These are phyloP conservation scores for Emydura subglobosa DNA, from an alignment of 2,113 vertebrate genomes.

Conservation along the genomic window DNA sequence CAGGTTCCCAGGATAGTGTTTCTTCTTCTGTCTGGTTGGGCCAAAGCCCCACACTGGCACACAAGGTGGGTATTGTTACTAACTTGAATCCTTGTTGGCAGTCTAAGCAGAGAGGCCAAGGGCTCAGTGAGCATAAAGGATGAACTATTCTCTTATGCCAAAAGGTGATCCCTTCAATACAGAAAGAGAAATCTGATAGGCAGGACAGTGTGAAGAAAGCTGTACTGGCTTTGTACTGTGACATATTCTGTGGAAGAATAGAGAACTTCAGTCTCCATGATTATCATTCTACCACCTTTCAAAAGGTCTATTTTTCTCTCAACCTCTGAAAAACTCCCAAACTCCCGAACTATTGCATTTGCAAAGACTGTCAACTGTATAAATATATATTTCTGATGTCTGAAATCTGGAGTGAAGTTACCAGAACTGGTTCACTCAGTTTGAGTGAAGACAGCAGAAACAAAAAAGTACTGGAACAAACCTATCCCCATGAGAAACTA, in stretches of 20 bases:
- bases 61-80: neutral
- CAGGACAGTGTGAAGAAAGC: neutral
- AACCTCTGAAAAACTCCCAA: constrained; percentile 56
- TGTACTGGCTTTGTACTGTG: constrained; percentile 14
- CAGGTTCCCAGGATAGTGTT: neutral
- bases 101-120: neutral
- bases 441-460: neutral
- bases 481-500: neutral
- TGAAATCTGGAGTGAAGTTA: constrained; percentile 23
- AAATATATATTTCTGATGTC: constrained; percentile 54
- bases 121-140: neutral
- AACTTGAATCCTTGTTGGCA: neutral
- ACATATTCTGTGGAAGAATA: constrained; percentile 31
- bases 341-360: constrained; percentile 51
- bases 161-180: neutral
- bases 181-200: constrained; percentile 40
- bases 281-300: constrained; percentile 52
- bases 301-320: constrained; percentile 50
- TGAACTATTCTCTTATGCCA: neutral
- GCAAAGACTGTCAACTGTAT: constrained; percentile 65
- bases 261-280: constrained; percentile 27
- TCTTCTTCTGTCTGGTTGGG: neutral
- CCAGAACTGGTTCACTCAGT: neutral
- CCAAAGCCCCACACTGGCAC: neutral
- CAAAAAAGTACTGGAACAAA: neutral